A percentile compares a stretch with the other conserved stretches of the same genome.
Conservation (phyloP, 1,140 invertebrate species). For the Luehdorfia chinensis region DNA sequence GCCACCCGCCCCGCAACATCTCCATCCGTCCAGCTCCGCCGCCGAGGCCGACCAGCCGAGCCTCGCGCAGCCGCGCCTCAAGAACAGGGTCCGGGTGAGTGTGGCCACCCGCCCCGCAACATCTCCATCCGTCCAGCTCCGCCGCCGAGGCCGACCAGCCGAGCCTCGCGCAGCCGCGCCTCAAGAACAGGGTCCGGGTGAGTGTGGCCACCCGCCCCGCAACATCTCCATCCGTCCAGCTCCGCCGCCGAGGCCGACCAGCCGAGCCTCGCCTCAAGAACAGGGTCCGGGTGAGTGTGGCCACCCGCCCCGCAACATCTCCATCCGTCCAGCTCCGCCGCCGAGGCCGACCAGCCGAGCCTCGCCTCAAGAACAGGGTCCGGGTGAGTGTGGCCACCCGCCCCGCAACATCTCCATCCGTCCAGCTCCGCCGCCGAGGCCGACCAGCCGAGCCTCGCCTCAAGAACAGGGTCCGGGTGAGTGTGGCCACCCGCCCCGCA, state of each 20-base stretch:
- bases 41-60: constrained; percentile 85
- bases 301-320: constrained; percentile 88
- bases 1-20: too few relatives aligned
- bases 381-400: constrained; percentile 57
- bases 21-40: constrained; percentile 91
- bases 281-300: constrained; percentile 49
- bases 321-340: constrained; percentile 90
- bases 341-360: constrained; percentile 85
- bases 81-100: constrained; percentile 51
- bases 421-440: constrained; percentile 87
- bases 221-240: constrained; percentile 89
- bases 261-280: constrained; percentile 78
- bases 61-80: constrained; percentile 56
- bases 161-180: constrained; percentile 65
- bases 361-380: constrained; percentile 57
- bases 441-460: constrained; percentile 82
- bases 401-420: constrained; percentile 90
- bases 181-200: constrained; percentile 57
- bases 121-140: constrained; percentile 90
- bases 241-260: constrained; percentile 86
- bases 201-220: constrained; percentile 83
- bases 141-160: constrained; percentile 86
- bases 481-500: too few relatives aligned
- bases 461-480: constrained; percentile 53
- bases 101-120: constrained; percentile 86